phyloP scores from a whole-genome alignment of 2,888 invertebrate species.

The Pediacus dermestoides region DNA sequence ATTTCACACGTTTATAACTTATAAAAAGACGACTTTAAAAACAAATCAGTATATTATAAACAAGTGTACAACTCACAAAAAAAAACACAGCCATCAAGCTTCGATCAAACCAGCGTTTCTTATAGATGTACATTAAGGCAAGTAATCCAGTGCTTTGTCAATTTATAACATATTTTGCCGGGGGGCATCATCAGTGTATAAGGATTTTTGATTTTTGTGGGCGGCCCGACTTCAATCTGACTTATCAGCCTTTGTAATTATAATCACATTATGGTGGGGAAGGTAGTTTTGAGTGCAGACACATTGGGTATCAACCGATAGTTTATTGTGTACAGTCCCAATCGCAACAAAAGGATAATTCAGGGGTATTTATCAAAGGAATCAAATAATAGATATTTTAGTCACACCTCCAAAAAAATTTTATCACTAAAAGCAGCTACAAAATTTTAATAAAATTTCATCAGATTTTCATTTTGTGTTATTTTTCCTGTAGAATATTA shows the following conservation, averaged over 20 bases:
- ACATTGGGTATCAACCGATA: too few relatives aligned
- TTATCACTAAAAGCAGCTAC: too few relatives aligned
- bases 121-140: constrained; percentile 29
- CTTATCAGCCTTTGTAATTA: constrained; percentile 48
- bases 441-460: too few relatives aligned
- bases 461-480: too few relatives aligned
- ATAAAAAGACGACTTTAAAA: constrained; percentile 13
- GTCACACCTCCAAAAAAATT: too few relatives aligned
- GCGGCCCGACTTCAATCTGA: constrained; percentile 45
- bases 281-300: constrained; percentile 29
- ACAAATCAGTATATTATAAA: constrained; percentile 10
- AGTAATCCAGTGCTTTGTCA: constrained; percentile 40
- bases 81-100: constrained; percentile 27
- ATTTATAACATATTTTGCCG: constrained; percentile 45
- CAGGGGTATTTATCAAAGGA: too few relatives aligned
- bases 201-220: constrained; percentile 49
- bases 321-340: too few relatives aligned
- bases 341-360: too few relatives aligned
- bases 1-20: constrained; percentile 13
- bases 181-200: constrained; percentile 45
- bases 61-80: constrained; percentile 14
- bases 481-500: too few relatives aligned
- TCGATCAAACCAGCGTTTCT: constrained; percentile 30
- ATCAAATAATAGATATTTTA: too few relatives aligned
- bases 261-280: constrained; percentile 45